phyloP scores from a whole-genome alignment of 1,140 invertebrate genomes.

The Propsilocerus akamusi region DNA sequence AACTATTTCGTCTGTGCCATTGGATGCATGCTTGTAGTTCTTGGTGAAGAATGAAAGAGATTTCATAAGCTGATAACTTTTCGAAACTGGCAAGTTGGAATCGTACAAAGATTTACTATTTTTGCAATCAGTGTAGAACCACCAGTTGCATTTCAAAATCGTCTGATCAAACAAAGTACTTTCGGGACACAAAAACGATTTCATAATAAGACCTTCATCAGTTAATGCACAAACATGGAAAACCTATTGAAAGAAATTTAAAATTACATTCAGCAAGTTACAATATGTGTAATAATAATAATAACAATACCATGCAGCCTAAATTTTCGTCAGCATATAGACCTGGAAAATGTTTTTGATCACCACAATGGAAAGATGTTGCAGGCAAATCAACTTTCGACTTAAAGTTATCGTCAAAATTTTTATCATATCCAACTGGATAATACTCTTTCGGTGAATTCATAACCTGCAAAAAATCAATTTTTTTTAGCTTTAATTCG shows the following conservation, averaged over 20 bases:
- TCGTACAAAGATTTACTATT: slow-evolving; percentile 59
- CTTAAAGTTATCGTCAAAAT: slow-evolving; percentile 71
- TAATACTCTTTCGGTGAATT: slow-evolving; percentile 77
- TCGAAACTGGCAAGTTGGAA: slow-evolving; percentile 74
- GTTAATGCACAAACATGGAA: slow-evolving; percentile 81
- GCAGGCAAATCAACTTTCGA: slow-evolving; percentile 65
- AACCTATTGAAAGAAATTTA: slow-evolving; percentile 33
- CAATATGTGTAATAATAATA: too few species aligned
- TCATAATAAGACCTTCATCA: slow-evolving; percentile 71
- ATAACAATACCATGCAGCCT: slow-evolving; percentile 79
- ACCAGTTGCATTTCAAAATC: slow-evolving; percentile 80
- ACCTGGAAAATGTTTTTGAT: slow-evolving; percentile 78
- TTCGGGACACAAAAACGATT: slow-evolving; percentile 74
- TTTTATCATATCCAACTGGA: slow-evolving; percentile 68
- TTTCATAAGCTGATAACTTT: slow-evolving; percentile 81
- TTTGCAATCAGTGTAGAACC: slow-evolving; percentile 80
- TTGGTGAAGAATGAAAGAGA: slow-evolving; percentile 69
- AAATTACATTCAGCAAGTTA: neutral
- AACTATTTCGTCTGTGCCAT: slow-evolving; percentile 5
- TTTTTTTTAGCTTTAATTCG: too few species aligned
- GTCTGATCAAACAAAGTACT: slow-evolving; percentile 77
- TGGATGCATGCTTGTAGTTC: slow-evolving; percentile 38
- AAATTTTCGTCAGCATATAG: slow-evolving; percentile 75
- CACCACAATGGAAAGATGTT: slow-evolving; percentile 73
- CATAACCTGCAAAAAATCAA: slow-evolving; percentile 49